Evolutionary conservation across 2,797 vertebrate species (phyloP), one percentile per base, ranked within the genome.

Genomic region (Synaphobranchus kaupii): DNA sequence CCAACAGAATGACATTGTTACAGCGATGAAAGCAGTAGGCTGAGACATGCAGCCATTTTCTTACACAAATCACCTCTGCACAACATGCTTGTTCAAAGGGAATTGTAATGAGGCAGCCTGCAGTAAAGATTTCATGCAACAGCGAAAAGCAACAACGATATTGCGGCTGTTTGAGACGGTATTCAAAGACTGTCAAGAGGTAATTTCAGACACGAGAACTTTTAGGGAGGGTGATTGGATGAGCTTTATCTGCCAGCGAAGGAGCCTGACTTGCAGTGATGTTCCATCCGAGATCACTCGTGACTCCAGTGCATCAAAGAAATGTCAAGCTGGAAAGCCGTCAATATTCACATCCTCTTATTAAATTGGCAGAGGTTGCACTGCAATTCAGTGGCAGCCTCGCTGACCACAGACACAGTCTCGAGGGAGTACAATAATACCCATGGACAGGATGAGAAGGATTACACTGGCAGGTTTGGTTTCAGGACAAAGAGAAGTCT

Each of bases 281-380:
- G n/a, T 8, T 28, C 73, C 73, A 76, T 76, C 73, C 20, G 73
- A 76, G 73, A 73, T 73, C 9, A 73, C n/a, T n/a, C n/a, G n/a
- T n/a, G 68, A 76, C 34, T 44, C 13, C 73, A 76, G 17, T 76
- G 34, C 73, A 76, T 76, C 73, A 76, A 76, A 76, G 68, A 71
- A 76, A 76, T 76, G 73, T 44, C 73, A 76, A 73, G 68, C 31
- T 73, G 68, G 68, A 81, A 82, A 82, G 44, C 80, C 48, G 10
- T 82, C 48, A 82, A 82, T 48, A n/a, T 82, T n/a, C 47, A 2
- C 80, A 12, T 48, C 80, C 44, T 82, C 80, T 10, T 22, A 10
- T 20, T 52, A 44, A 47, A 52, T 22, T 28, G 25, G 20, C 13
- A 44, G 80, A 50, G 22, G 22, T 22, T 52, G 20, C 4, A 50